A percentile compares a stretch with the other conserved stretches of the same genome.
Conservation (phyloP, 2,113 vertebrate genomes). For the Hystrix cristata region DNA sequence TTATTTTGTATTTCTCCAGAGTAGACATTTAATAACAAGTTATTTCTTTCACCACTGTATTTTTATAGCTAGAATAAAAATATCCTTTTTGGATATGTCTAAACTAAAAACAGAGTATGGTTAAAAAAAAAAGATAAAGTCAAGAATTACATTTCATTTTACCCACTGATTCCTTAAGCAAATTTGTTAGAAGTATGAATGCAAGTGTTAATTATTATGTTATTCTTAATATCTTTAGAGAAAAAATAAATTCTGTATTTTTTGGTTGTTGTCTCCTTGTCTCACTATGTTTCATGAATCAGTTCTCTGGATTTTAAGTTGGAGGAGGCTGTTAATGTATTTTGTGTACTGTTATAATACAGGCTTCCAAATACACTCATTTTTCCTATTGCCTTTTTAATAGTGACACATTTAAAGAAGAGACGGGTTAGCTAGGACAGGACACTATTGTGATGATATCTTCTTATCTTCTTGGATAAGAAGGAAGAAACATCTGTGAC, state of each 20-base stretch:
- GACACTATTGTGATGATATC: background rate
- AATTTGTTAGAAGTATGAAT: slow-evolving; percentile 21
- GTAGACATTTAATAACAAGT: slow-evolving; percentile 58
- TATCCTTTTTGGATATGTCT: background rate
- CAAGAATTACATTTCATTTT: background rate
- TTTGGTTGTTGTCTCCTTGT: background rate
- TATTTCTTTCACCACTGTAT: slow-evolving; percentile 6
- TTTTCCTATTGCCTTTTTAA: background rate
- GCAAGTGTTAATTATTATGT: background rate
- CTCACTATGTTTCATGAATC: background rate
- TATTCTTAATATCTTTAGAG: background rate
- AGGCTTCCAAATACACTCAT: background rate
- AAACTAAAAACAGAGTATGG: background rate
- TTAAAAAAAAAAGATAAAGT: slow-evolving; percentile 46
- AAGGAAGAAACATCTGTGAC: background rate
- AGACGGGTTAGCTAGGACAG: background rate
- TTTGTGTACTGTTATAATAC: background rate
- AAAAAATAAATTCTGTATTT: background rate
- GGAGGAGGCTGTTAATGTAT: background rate
- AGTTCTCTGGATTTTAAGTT: background rate
- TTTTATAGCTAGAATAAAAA: slow-evolving; percentile 55
- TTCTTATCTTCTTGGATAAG: background rate
- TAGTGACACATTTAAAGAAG: background rate
- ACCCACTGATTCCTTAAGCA: background rate
- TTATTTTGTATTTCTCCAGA: slow-evolving; percentile 46